Evolutionary conservation across 2,113 vertebrate genomes (phyloP).

Genomic region (Anhinga rufa): DNA sequence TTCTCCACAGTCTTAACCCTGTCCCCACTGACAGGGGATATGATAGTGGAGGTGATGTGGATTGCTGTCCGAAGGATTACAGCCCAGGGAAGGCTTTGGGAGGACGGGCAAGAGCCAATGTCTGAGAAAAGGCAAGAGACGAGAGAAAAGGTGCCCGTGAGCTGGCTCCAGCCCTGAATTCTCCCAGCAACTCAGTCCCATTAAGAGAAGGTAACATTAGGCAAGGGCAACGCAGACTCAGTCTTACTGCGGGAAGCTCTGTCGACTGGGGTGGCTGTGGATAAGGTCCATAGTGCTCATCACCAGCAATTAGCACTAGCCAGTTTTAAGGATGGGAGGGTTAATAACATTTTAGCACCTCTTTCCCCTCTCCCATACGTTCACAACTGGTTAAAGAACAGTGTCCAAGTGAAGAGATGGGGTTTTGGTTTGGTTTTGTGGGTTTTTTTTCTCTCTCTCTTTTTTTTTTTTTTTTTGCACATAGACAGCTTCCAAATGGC

Average conservation of each 20-base stretch:
- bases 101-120: not conserved
- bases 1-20: not conserved
- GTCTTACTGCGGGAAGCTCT: not conserved
- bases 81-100: not conserved
- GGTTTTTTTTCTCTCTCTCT: accelerated
- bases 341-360: not conserved
- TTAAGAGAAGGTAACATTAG: not conserved
- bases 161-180: not conserved
- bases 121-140: not conserved
- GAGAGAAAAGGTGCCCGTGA: not conserved
- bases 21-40: not conserved
- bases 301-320: not conserved
- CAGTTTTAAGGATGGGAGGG: not conserved
- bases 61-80: not conserved
- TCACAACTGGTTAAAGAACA: not conserved
- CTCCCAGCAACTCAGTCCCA: accelerated
- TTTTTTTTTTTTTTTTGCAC: not conserved
- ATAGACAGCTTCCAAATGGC: slow-evolving; percentile 25
- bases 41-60: not conserved
- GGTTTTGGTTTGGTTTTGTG: not conserved
- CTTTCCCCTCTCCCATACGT: not conserved
- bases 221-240: accelerated
- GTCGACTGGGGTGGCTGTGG: accelerated
- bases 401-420: not conserved
- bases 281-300: not conserved